Evolutionary conservation across 2,797 vertebrate genomes (phyloP).

Genomic region (Peromyscus melanophrys): DNA sequence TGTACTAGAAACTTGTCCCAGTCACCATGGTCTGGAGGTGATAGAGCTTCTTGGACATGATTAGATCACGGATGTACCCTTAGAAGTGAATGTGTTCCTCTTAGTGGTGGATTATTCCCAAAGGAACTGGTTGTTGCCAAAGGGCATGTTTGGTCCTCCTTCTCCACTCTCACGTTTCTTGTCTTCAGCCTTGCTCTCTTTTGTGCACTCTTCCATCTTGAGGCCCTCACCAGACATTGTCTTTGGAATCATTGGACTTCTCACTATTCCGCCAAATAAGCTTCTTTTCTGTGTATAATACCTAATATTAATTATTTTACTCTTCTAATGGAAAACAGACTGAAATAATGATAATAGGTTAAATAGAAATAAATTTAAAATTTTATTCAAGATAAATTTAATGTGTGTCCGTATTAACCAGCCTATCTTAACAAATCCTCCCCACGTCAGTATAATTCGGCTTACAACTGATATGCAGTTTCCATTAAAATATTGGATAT

Average conservation of each 20-base stretch:
- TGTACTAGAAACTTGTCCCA: background rate
- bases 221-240: background rate
- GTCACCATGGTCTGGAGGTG: background rate
- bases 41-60: background rate
- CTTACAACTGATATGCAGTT: background rate
- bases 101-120: background rate
- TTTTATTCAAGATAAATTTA: conserved; percentile 36
- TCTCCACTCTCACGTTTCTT: background rate
- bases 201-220: too few species aligned
- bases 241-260: background rate
- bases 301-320: background rate
- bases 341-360: background rate
- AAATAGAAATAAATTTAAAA: conserved; percentile 29
- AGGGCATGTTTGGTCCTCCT: background rate
- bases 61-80: too few species aligned
- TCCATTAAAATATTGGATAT: background rate
- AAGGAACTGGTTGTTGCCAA: background rate
- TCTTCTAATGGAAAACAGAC: background rate
- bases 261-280: background rate
- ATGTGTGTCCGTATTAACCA: background rate
- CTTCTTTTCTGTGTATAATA: background rate
- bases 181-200: background rate
- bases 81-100: background rate
- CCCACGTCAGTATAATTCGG: background rate
- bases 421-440: background rate